Evolutionary conservation across 2,888 invertebrate genomes (phyloP), one percentile per base, ranked within the genome.

Genomic region (Periphyllus acericola): DNA sequence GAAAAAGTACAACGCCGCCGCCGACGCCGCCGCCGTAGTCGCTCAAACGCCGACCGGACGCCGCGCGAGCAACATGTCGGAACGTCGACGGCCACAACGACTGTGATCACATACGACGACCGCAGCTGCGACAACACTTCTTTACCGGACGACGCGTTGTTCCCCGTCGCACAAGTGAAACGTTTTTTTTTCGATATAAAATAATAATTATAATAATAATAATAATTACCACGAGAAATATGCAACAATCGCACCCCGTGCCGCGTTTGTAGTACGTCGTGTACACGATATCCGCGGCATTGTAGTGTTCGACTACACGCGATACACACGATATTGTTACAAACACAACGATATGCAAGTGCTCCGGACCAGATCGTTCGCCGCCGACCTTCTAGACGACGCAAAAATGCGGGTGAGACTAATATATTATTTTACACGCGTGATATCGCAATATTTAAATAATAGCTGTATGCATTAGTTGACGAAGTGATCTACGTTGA

Each of bases 41-140:
- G 46, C 34, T 60, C 40, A 81, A 81, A 81, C 81, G 81, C 40
- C 66, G 68, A 40, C 81, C 81, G 81, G 81, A 40, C 81, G 66
- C 19, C 81, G 36, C 19, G 66, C 80, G 66, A 9, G 66, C 80
- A 80, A 80, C 80, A 80, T 40, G 80, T 66, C 60, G 80, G 55
- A 55, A 60, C 79, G 79, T 11, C 79, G 55, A 55, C 55, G 34
- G 6, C 3, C 36, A 6, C 4, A 5, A 3, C 29, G 29, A 66
- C 36, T 71, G 29, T 6, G 66, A 66, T 25, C 17, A 29, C 17
- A 14, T 32, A 14, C 29, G 14, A 32, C 74, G 6, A 25, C 36
- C 36, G 9, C 21, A 3, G 8, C 1, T 11, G 29, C 29, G 29
- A 25, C 66, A 21, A 5, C 25, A 21, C 19, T 25, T 21, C 66